Base-by-base conservation (phyloP, 2,888 invertebrate genomes). In the Orthonevra nobilis region DNA sequence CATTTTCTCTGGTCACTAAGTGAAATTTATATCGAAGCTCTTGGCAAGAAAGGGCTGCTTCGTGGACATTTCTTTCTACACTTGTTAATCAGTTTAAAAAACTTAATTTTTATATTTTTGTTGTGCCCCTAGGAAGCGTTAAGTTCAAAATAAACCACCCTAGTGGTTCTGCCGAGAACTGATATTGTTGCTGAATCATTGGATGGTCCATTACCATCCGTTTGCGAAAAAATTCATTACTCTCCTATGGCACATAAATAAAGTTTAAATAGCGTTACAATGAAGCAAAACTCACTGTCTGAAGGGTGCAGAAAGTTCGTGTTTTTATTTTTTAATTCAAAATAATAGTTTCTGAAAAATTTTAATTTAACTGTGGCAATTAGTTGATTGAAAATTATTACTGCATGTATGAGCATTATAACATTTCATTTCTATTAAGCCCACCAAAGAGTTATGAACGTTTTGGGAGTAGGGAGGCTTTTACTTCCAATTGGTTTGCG, bases 161-260 rank as follows among this genome's bases (percentile, higher is more conserved):
- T 52, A 15, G 48, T 50, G 58, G 12, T 26, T 42, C 50, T 19
- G 36, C n/a, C 9, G 32, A 32, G 52, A 5, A 10, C 32, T 12
- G 19, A n/a, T n/a, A n/a, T n/a, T n/a, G n/a, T n/a, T n/a, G n/a
- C n/a, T 23, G 23, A 19, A 58, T 50, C 12, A 14, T 40, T 40
- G 32, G 14, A 44, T 19, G 46, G 14, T 17, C 40, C 46, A 38
- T 54, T 63, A 54, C 30, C 19, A 40, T 64, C 44, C 46, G 38
- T 34, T 23, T 48, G 32, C 14, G 7, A 58, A 44, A 48, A 63
- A 28, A 14, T 56, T 30, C 19, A 69, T 42, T 61, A 38, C 56
- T 54, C 77, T 64, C 77, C 12, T 28, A 60, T 60, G 77, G 30
- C 34, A 50, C 34, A 77, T 77, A 77, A 72, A 72, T 60, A 63